Evolutionary conservation across 2,113 vertebrate species (phyloP), one percentile per base, ranked within the genome.

Genomic region (Murina feae): DNA sequence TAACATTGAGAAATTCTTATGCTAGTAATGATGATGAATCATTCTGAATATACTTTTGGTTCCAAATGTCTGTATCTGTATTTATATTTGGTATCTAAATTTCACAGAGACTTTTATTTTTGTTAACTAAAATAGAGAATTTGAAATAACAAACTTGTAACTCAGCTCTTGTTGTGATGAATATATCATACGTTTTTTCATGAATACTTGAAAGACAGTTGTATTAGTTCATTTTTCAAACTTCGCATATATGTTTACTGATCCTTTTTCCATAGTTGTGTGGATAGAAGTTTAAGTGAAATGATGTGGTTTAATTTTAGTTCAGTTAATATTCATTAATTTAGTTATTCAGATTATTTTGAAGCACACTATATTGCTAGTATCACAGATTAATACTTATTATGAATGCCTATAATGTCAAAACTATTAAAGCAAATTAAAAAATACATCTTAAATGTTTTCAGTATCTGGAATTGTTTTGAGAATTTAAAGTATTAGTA

Each of bases 261-360:
- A 83, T 84, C 83, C 60, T 94, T 93, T 91, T 87, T 49, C 58
- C 79, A 32, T 78, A 90, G 10, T 87, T 87, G 12, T 49, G 25
- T 39, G 10, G 58, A 74, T 4, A 86, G 68, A 91, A 88, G 28
- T 78, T 89, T 90, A 80, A 95, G 21, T 74, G 30, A 80, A 95
- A 17, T 74, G 30, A 84, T 94, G 1, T n/a, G n/a, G 4, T 91
- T 93, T 95, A 60, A 88, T 12, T 72, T 86, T 30, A 63, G 16
- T 84, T 12, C 25, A 55, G 4, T 82, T 82, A 76, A 90, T 92
- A 75, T 84, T 66, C 18, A 60, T 89, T 90, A 35, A 4, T 82
- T 93, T 92, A 37, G 20, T 35, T 82, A 51, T 89, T 94, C 17
- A 69, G 30, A 75, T 91, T 89, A 85, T 91, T 93, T 96, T 94